Evolutionary conservation across 2,797 vertebrate species (phyloP).

Genomic region (Halcyon chelicuti): DNA sequence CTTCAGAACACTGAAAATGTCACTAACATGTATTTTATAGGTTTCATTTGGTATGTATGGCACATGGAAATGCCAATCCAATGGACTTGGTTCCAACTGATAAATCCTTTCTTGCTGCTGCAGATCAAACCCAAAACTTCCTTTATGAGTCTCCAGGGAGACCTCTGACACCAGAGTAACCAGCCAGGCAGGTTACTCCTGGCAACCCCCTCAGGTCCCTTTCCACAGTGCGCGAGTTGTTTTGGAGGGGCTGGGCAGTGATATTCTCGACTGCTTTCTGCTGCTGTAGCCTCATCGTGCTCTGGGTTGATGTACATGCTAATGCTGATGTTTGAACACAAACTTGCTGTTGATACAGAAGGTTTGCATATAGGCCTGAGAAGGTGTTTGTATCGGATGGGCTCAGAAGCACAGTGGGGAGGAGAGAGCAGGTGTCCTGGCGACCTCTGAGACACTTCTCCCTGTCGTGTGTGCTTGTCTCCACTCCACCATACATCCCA

Average conservation of each 20-base stretch:
- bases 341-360: not conserved
- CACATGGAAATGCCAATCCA: not conserved
- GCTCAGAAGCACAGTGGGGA: not conserved
- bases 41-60: not conserved
- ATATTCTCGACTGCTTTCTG: not conserved
- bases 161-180: not conserved
- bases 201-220: not conserved
- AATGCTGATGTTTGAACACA: fast-evolving
- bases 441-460: not conserved
- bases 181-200: not conserved
- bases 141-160: not conserved
- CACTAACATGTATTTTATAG: not conserved
- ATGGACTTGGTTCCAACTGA: not conserved
- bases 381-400: not conserved
- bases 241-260: not conserved
- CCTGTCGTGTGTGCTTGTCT: fast-evolving
- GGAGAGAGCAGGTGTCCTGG: not conserved
- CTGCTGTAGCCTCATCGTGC: not conserved
- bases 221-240: fast-evolving
- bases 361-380: not conserved
- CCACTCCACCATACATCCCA: not conserved
- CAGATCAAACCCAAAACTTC: not conserved
- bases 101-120: not conserved
- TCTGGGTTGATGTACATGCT: not conserved
- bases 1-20: slow-evolving; percentile 5